These are phyloP conservation scores for Brachyptera risi DNA, from an alignment of 2,888 invertebrate species.

Conservation along the genomic window DNA sequence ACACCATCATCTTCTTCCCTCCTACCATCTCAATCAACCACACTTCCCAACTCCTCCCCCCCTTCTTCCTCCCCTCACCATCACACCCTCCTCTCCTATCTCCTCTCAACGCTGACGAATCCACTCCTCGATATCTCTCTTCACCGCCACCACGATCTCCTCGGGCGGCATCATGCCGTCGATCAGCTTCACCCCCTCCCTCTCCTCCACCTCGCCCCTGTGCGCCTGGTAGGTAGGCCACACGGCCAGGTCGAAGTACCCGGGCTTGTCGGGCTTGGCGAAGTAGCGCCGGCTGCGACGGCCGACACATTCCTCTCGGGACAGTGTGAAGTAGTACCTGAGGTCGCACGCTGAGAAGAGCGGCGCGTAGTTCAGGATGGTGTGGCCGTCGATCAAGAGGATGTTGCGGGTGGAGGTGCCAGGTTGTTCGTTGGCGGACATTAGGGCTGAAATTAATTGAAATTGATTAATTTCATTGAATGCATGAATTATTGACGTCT, in stretches of 20 bases:
- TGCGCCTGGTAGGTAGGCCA: constrained; percentile 46
- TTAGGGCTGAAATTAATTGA: too few species aligned
- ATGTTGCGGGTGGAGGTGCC: not conserved
- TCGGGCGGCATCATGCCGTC: not conserved
- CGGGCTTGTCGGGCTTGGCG: constrained; percentile 47
- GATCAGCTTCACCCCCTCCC: not conserved
- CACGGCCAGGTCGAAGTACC: constrained; percentile 48
- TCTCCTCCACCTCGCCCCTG: not conserved
- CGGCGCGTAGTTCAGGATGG: constrained; percentile 34
- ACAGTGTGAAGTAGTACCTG: constrained; percentile 39
- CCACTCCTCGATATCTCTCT: not conserved
- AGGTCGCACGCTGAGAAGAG: constrained; percentile 36
- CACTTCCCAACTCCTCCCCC: too few species aligned
- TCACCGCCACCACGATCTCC: not conserved
- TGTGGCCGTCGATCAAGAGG: constrained; percentile 36
- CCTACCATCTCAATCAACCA: too few species aligned
- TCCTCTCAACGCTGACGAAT: too few species aligned
- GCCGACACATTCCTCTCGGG: constrained; percentile 36
- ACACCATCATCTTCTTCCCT: too few species aligned
- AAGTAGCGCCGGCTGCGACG: constrained; percentile 41
- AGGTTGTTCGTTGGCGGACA: too few species aligned
- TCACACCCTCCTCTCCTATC: too few species aligned
- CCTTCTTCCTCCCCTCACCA: too few species aligned
- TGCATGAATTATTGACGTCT: too few species aligned
- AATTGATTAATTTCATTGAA: too few species aligned